These are phyloP conservation scores for Rhinopomastus cyanomelas DNA, from an alignment of 2,113 vertebrate genomes.

Conservation along the genomic window DNA sequence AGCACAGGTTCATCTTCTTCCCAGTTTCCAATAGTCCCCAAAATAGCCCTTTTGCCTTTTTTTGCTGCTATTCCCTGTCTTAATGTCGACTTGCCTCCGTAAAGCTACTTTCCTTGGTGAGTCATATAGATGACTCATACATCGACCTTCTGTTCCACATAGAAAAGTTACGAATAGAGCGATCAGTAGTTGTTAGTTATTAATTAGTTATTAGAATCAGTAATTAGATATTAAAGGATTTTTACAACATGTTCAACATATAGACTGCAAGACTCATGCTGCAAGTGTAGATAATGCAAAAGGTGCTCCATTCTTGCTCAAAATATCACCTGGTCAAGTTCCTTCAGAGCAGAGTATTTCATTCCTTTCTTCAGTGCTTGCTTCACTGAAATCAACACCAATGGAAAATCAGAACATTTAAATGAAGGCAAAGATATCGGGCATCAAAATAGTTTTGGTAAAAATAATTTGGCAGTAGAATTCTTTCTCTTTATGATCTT, in stretches of 20 bases:
- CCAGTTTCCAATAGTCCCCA: too few relatives aligned
- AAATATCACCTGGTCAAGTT: background rate
- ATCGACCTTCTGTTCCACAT: background rate
- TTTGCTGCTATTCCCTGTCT: too few relatives aligned
- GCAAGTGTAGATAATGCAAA: background rate
- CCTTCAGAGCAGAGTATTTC: background rate
- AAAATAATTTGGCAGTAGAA: background rate
- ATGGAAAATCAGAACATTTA: background rate
- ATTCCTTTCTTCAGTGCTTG: background rate
- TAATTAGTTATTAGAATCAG: too few relatives aligned
- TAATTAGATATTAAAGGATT: background rate
- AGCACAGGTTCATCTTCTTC: too few relatives aligned
- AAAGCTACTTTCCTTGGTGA: too few relatives aligned
- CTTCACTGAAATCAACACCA: background rate
- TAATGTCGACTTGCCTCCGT: too few relatives aligned
- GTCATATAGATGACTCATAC: background rate
- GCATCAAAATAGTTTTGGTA: background rate
- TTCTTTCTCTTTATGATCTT: background rate
- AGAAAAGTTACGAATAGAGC: background rate
- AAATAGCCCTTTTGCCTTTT: too few relatives aligned
- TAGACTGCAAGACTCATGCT: background rate
- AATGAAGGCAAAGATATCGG: background rate
- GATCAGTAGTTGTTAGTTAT: background rate
- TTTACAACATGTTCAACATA: background rate
- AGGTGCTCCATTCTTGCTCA: background rate